Conservation (phyloP, 2,797 vertebrate species). For the Poeciliopsis gracilis region DNA sequence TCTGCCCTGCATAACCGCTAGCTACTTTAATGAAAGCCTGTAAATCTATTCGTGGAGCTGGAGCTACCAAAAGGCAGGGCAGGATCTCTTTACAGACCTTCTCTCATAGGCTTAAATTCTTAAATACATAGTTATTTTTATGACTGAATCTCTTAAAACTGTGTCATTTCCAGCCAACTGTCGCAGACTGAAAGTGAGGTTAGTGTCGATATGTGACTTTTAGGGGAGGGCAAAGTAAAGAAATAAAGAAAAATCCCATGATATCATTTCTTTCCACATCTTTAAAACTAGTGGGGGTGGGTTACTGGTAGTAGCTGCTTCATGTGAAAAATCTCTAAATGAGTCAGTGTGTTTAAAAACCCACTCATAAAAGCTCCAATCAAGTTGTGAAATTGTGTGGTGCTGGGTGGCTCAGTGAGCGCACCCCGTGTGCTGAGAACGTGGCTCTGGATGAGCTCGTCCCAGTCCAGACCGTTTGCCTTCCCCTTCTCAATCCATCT, state of each 20-base stretch:
- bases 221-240: not conserved
- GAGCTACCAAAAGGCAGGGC: constrained; percentile 64
- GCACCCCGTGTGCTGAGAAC: too few species aligned
- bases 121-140: constrained; percentile 67
- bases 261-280: constrained; percentile 52
- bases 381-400: not conserved
- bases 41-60: constrained; percentile 75
- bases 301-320: not conserved
- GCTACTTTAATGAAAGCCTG: constrained; percentile 77
- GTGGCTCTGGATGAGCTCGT: too few species aligned
- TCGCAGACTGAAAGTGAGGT: constrained; percentile 13
- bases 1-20: constrained; percentile 60
- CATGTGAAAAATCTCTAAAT: not conserved
- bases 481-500: too few species aligned
- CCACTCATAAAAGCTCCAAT: not conserved
- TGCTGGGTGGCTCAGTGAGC: too few species aligned
- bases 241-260: constrained; percentile 21
- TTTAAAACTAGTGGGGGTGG: constrained; percentile 8
- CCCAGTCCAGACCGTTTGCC: too few species aligned
- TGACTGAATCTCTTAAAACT: constrained; percentile 52
- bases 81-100: constrained; percentile 62
- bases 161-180: constrained; percentile 46
- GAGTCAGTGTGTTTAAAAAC: not conserved
- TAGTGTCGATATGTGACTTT: constrained; percentile 16
- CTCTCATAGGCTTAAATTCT: constrained; percentile 51